These are phyloP conservation scores for Napeogenes inachia DNA, from an alignment of 2,888 invertebrate species.

Conservation along the genomic window DNA sequence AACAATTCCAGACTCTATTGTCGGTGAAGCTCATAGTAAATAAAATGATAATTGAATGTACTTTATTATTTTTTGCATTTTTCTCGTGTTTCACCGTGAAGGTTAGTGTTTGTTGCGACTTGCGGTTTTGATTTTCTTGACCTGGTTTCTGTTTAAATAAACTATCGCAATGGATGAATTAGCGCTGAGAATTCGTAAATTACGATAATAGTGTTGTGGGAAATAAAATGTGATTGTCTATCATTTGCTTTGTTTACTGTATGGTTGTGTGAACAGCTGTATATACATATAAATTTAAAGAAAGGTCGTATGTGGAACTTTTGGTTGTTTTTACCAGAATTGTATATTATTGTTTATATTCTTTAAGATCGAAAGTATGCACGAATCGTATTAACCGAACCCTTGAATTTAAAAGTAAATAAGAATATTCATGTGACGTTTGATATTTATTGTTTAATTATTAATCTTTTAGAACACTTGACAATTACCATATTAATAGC, in stretches of 20 bases:
- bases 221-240: conserved; percentile 22
- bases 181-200: conserved; percentile 46
- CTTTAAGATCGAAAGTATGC: not conserved
- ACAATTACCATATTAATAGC: conserved; percentile 27
- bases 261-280: conserved; percentile 15
- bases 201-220: conserved; percentile 29
- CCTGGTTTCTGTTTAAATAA: conserved; percentile 65
- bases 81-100: conserved; percentile 38
- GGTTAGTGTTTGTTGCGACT: conserved; percentile 51
- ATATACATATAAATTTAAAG: not conserved
- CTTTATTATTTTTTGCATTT: conserved; percentile 28
- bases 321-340: not conserved
- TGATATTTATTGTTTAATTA: conserved; percentile 14
- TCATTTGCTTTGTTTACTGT: conserved; percentile 18
- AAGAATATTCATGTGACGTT: conserved; percentile 11
- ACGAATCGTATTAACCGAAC: too few relatives aligned
- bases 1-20: conserved; percentile 43
- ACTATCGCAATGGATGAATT: conserved; percentile 64
- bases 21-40: conserved; percentile 28
- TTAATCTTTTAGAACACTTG: conserved; percentile 11
- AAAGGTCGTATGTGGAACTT: not conserved
- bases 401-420: not conserved
- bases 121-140: conserved; percentile 69
- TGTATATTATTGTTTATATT: not conserved
- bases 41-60: conserved; percentile 27